Evolutionary conservation across 92 coral and sea anemone species (phyloP), one percentile per base, ranked within the genome.

Genomic region (Parazoanthus atlanticus): DNA sequence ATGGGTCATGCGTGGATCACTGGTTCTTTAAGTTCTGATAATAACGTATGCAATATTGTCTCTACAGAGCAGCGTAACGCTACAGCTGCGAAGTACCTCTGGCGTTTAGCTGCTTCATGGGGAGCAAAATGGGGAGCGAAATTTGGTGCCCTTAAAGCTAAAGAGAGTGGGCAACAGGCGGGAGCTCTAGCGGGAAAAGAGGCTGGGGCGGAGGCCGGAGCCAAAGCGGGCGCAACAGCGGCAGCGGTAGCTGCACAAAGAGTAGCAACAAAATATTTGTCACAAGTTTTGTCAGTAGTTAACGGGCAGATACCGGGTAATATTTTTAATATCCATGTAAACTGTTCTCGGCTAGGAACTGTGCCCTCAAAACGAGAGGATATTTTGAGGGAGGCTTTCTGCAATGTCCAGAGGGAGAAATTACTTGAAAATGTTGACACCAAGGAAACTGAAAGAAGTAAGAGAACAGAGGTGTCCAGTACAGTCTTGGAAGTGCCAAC

Each of bases 331-430:
- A 84, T 84, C 64, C 70, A 84, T 43, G 52, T 78, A 21, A 84
- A 84, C 77, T 84, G 87, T n/a, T 26, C 87, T 84, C 79, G 79
- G 65, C 87, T 78, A 21, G 78, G 34, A 33, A 70, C 41, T 21
- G 46, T 84, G 3, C 29, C 41, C 16, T 40, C 76, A 69, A 71
- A 70, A 84, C 76, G 87, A 84, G 87, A 84, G 9, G 87, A 84
- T 46, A 84, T 84, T 41, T 15, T 84, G 29, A 84, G 87, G 40
- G 87, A 84, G 13, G 87, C 87, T 46, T 84, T 84, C 40, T 84
- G 87, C 38, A 69, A 84, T 5, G 78, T 84, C 19, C 41, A 67
- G 26, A 70, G 13, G 38, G 78, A 84, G 19, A 47, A 71, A 17
- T 16, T 32, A 6, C 4, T n/a, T 23, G 54, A 82, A 6, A 28